These are phyloP conservation scores for Symphodus melops DNA, from an alignment of 2,113 vertebrate species.

Conservation along the genomic window DNA sequence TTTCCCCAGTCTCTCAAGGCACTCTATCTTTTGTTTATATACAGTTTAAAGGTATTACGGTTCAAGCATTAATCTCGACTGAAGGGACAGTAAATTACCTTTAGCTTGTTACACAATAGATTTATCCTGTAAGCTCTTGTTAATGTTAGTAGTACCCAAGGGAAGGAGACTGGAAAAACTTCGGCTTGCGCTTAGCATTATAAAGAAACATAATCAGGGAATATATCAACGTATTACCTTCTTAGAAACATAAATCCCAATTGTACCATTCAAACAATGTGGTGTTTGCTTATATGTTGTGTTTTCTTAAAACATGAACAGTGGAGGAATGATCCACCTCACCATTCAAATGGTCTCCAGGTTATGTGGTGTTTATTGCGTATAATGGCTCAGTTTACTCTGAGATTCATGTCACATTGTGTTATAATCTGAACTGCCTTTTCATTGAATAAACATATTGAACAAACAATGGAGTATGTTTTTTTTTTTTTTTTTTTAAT, in stretches of 20 bases:
- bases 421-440: background rate
- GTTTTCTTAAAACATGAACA: background rate
- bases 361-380: slow-evolving; percentile 2
- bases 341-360: background rate
- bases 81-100: slow-evolving; percentile 1
- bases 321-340: background rate
- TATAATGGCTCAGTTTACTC: slow-evolving; percentile 5
- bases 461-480: slow-evolving; percentile 39
- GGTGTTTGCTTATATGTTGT: background rate
- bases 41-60: background rate
- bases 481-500: slow-evolving; percentile 2
- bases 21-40: background rate
- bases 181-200: background rate
- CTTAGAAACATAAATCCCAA: background rate
- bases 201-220: background rate
- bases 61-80: slow-evolving; percentile 5
- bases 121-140: slow-evolving; percentile 17
- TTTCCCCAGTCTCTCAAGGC: background rate
- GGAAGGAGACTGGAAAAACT: background rate
- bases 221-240: background rate
- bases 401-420: slow-evolving; percentile 14
- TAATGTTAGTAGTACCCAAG: background rate
- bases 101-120: slow-evolving; percentile 53
- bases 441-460: slow-evolving; percentile 67
- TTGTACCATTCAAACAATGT: background rate